Evolutionary conservation across 2,888 invertebrate genomes (phyloP).

Genomic region (Tetropium fuscum): DNA sequence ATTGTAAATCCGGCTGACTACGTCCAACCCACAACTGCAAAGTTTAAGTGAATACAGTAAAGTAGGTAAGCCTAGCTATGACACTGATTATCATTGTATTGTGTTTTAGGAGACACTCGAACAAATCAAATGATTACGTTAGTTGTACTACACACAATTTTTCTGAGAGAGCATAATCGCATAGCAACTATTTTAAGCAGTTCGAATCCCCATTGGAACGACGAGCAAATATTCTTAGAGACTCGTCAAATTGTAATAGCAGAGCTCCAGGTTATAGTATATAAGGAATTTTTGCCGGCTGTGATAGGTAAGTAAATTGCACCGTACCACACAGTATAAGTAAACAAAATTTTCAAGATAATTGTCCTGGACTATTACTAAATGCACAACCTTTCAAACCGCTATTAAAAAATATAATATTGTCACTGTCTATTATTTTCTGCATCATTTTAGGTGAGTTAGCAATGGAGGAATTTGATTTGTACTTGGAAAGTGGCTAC

Average conservation of each 20-base stretch:
- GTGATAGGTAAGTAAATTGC: constrained; percentile 73
- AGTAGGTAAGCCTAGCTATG: no score
- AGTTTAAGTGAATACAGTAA: no score
- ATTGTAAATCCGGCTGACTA: no score
- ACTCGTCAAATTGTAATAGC: constrained; percentile 80
- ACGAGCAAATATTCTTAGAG: constrained; percentile 81
- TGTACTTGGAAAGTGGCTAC: constrained; percentile 67
- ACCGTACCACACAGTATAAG: no score
- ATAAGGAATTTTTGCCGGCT: constrained; percentile 84
- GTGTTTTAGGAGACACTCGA: constrained; percentile 77
- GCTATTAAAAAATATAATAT: no score
- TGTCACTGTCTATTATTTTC: no score
- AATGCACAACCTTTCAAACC: no score
- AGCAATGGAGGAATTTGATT: constrained; percentile 74
- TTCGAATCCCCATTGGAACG: constrained; percentile 81
- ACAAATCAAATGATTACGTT: constrained; percentile 84
- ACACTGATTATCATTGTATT: no score
- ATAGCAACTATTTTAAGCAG: constrained; percentile 72
- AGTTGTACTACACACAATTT: constrained; percentile 78
- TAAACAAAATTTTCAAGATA: no score
- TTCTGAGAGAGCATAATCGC: constrained; percentile 86
- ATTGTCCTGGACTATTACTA: no score
- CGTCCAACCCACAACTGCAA: no score
- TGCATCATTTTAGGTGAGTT: constrained; percentile 62
- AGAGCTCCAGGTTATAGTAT: constrained; percentile 82